Evolutionary conservation across 2,888 invertebrate species (phyloP).

Genomic region (Thecocarcelia acutangulata): DNA sequence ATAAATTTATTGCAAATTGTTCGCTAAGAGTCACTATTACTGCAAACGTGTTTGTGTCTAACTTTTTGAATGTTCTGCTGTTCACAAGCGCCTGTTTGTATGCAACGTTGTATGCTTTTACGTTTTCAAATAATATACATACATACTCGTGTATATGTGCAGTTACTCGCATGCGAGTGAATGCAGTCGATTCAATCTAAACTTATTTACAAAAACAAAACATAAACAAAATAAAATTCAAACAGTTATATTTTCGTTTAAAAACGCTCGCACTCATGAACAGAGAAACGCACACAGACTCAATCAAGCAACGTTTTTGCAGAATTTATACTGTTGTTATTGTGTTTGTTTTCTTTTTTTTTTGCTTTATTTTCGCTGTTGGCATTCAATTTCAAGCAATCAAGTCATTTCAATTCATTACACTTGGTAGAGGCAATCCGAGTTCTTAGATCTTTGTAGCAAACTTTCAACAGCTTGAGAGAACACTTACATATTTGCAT

Average conservation of each 20-base stretch:
- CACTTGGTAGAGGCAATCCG: conserved; percentile 65
- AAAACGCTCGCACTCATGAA: conserved; percentile 8
- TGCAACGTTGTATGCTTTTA: not conserved
- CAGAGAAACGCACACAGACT: conserved; percentile 1
- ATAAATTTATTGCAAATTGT: conserved; percentile 63
- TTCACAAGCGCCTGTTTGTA: not conserved
- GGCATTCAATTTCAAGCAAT: conserved; percentile 69
- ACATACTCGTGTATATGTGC: not conserved
- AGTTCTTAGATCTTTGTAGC: conserved; percentile 55
- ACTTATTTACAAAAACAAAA: not conserved
- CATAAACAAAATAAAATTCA: not conserved
- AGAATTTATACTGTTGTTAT: conserved; percentile 24
- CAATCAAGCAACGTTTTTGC: conserved; percentile 31
- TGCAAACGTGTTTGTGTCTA: not conserved
- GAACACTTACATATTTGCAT: not conserved
- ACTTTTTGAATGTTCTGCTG: not conserved
- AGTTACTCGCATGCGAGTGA: not conserved
- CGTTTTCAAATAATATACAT: conserved; percentile 7
- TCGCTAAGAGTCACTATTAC: conserved; percentile 43
- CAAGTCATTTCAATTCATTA: conserved; percentile 70
- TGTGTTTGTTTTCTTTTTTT: conserved; percentile 1
- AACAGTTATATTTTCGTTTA: conserved; percentile 22
- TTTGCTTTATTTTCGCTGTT: conserved; percentile 50
- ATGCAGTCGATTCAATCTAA: conserved; percentile 29
- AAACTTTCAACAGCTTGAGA: conserved; percentile 30